Evolutionary conservation across 64 coral and sea anemone genomes (phyloP), one percentile per base, ranked within the genome.

Genomic region (Dendronephthya gigantea): DNA sequence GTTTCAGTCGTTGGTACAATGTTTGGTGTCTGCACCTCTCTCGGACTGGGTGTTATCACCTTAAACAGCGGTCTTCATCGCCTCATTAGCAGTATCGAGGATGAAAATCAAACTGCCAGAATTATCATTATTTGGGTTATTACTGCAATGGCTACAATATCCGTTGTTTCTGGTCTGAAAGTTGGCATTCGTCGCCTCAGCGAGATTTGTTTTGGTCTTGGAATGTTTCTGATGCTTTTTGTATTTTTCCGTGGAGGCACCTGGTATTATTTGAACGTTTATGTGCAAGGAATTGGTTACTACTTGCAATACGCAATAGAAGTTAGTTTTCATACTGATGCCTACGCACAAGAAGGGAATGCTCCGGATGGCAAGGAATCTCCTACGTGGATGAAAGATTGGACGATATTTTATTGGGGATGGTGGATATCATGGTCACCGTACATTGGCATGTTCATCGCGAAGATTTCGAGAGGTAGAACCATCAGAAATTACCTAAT

Each of bases 321-420:
- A 39, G 30, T 79, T 35, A 29, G 72, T 34, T 79, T 79, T 29
- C 72, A 79, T 29, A 79, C 72, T 16, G 72, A 79, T 4, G 72
- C 72, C 19, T 79, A 28, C 22, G 72, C 31, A 33, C 72, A 79
- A 35, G 27, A 28, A 6, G 72, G 72, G 13, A 79, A 79, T 39
- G 72, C 72, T 29, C 72, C 72, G 7, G 72, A 79, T 39, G 29
- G 72, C 9, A 29, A 35, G 0, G 72, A 79, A 19, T 19, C 72
- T 6, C 27, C 25, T 0, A 29, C 9, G 9, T 79, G 72, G 72
- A 79, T 79, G 36, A 6, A 79, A 16, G 72, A 35, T 12, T 79
- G 72, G 72, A 79, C 72, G 19, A 35, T 79, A 15, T 79, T 79
- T 33, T 79, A 79, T 79, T 79, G 72, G 72, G 72, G 72, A 37